Evolutionary conservation across 2,113 vertebrate genomes (phyloP).

Genomic region (Ophthalmolycus amberensis): DNA sequence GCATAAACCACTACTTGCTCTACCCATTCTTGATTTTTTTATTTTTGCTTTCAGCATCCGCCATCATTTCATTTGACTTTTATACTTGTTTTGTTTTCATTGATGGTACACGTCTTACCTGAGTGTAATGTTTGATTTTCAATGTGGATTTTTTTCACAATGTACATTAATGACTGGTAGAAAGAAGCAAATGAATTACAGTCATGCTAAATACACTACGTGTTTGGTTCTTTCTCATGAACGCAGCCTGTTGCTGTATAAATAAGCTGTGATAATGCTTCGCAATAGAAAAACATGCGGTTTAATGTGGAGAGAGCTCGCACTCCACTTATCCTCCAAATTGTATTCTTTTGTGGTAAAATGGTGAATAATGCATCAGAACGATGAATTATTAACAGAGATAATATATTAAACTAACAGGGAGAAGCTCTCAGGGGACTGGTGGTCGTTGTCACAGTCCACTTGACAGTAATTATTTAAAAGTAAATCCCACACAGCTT

Average conservation of each 20-base stretch:
- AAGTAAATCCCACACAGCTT: conserved; percentile 41
- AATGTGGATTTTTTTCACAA: conserved; percentile 7
- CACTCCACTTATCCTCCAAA: conserved; percentile 34
- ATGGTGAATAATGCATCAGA: conserved; percentile 50
- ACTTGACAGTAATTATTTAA: conserved; percentile 47
- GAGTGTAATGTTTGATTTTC: conserved; percentile 30
- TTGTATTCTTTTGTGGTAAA: conserved; percentile 31
- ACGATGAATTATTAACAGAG: conserved; percentile 58
- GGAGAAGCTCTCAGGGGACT: conserved; percentile 41
- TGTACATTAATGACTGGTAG: conserved; percentile 23
- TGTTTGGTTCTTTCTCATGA: conserved; percentile 24
- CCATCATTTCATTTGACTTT: conserved; percentile 20
- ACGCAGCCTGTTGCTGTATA: conserved; percentile 37
- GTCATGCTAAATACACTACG: conserved; percentile 11
- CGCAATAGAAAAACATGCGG: not conserved
- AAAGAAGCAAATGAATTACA: not conserved
- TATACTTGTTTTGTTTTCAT: conserved; percentile 24
- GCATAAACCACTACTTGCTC: conserved; percentile 86
- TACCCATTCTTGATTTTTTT: not conserved
- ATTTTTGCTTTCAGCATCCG: not conserved
- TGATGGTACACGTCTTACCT: conserved; percentile 62
- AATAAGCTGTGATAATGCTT: conserved; percentile 60
- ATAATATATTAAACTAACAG: conserved; percentile 47
- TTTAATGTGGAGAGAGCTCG: conserved; percentile 14
- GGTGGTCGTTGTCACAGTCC: conserved; percentile 35